Evolutionary conservation across 1,140 invertebrate species (phyloP).

Genomic region (Pseudomyrmex cubaensis): DNA sequence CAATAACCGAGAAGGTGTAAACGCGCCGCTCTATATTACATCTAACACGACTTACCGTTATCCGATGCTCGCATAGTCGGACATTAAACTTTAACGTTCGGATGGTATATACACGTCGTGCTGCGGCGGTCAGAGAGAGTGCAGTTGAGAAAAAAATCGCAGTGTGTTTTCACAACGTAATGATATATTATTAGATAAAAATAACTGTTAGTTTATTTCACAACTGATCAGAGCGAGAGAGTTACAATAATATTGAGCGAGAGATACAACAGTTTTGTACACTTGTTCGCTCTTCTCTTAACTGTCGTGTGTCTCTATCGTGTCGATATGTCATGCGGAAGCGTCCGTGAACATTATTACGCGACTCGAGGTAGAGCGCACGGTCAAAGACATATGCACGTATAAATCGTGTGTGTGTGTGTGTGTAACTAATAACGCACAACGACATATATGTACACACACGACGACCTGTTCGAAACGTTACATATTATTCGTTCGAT

Average conservation of each 20-base stretch:
- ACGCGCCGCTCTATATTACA: background rate
- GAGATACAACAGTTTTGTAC: constrained; percentile 58
- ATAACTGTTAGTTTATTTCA: constrained; percentile 66
- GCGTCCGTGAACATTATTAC: constrained; percentile 21
- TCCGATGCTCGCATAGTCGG: background rate
- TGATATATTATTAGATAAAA: constrained; percentile 42
- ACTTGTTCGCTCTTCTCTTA: constrained; percentile 29
- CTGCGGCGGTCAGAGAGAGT: background rate
- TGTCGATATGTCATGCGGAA: constrained; percentile 37
- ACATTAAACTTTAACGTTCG: background rate
- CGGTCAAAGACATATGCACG: background rate
- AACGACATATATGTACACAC: background rate
- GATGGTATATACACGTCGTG: background rate
- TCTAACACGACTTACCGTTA: constrained; percentile 16
- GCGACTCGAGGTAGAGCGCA: constrained; percentile 25
- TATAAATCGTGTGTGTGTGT: background rate
- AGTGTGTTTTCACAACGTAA: constrained; percentile 11
- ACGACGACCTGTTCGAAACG: background rate
- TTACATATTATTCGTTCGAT: background rate
- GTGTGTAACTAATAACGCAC: background rate
- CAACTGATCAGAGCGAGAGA: constrained; percentile 53
- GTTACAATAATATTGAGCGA: constrained; percentile 63
- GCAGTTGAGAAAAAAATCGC: background rate
- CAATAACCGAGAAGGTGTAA: background rate
- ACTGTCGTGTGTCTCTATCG: constrained; percentile 20